A percentile compares a stretch with the other conserved stretches of the same genome.
These are phyloP conservation scores for Zaprionus taronus DNA, from an alignment of 1,140 invertebrate species.

Conservation along the genomic window DNA sequence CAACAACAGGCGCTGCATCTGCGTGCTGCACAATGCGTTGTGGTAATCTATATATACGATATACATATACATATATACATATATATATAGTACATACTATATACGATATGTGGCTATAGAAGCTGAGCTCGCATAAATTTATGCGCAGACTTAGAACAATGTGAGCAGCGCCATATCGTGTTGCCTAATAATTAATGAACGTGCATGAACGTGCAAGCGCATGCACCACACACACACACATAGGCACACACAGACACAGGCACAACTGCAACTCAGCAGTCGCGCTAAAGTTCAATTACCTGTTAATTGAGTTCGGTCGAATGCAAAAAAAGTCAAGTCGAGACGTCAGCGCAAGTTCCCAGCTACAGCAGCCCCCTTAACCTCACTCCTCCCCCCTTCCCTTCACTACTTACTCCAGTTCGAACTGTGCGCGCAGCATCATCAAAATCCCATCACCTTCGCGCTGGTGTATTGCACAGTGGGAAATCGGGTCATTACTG, in stretches of 20 bases:
- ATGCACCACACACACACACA: slow-evolving; percentile 15
- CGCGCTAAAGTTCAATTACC: slow-evolving; percentile 73
- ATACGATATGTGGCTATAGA: slow-evolving; percentile 1
- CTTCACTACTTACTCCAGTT: slow-evolving; percentile 6
- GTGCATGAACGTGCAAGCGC: slow-evolving; percentile 47
- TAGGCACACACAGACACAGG: not conserved
- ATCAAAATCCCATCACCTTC: slow-evolving; percentile 76
- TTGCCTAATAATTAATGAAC: slow-evolving; percentile 83
- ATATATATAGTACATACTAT: slow-evolving; percentile 18
- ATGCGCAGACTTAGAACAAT: slow-evolving; percentile 83
- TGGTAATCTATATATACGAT: slow-evolving; percentile 7
- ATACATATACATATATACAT: too few relatives aligned
- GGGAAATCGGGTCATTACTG: slow-evolving; percentile 66
- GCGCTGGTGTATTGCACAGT: slow-evolving; percentile 31
- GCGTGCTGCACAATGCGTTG: slow-evolving; percentile 54
- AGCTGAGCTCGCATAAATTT: slow-evolving; percentile 69
- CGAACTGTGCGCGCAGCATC: slow-evolving; percentile 45
- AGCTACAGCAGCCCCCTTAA: not conserved
- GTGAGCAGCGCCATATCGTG: slow-evolving; percentile 70
- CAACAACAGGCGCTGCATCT: slow-evolving; percentile 42
- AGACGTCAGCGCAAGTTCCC: slow-evolving; percentile 29
- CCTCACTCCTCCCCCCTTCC: not conserved
- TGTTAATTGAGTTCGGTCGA: slow-evolving; percentile 80
- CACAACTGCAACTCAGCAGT: not conserved
- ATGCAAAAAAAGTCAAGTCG: slow-evolving; percentile 74